These are phyloP conservation scores for Sandelia bainsii DNA, from an alignment of 2,797 vertebrate genomes.

Conservation along the genomic window DNA sequence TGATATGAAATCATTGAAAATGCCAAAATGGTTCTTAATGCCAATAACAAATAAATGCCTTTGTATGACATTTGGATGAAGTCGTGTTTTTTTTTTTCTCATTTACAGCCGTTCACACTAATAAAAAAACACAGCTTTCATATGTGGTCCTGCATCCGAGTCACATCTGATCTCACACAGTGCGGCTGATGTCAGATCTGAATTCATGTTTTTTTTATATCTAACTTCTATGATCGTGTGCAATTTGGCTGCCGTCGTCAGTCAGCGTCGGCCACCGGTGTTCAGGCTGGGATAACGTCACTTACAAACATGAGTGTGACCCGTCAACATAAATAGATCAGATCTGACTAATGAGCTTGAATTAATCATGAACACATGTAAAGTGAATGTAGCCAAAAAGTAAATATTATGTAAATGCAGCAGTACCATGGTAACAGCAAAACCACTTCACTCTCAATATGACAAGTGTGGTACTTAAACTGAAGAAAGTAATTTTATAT, in stretches of 20 bases:
- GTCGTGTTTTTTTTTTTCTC: constrained; percentile 5
- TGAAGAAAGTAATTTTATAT: background rate
- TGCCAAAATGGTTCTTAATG: constrained; percentile 42
- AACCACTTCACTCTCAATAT: background rate
- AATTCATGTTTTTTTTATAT: no score
- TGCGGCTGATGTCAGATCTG: no score
- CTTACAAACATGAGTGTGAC: no score
- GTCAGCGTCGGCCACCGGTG: no score
- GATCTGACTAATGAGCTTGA: no score
- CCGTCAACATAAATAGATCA: no score
- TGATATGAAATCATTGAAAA: constrained; percentile 15
- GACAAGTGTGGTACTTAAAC: background rate
- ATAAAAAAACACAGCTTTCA: background rate
- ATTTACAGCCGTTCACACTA: background rate
- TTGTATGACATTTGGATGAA: constrained; percentile 20
- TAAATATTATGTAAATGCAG: background rate
- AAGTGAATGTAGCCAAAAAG: background rate
- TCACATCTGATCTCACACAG: no score
- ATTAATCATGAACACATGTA: no score
- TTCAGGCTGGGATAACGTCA: no score
- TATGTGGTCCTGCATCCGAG: background rate
- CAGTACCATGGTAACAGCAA: no score
- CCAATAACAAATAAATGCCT: constrained; percentile 59
- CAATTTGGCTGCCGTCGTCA: no score
- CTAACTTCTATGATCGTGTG: no score